Evolutionary conservation across 2,888 invertebrate genomes (phyloP), one percentile per base, ranked within the genome.

Genomic region (Myopa testacea): DNA sequence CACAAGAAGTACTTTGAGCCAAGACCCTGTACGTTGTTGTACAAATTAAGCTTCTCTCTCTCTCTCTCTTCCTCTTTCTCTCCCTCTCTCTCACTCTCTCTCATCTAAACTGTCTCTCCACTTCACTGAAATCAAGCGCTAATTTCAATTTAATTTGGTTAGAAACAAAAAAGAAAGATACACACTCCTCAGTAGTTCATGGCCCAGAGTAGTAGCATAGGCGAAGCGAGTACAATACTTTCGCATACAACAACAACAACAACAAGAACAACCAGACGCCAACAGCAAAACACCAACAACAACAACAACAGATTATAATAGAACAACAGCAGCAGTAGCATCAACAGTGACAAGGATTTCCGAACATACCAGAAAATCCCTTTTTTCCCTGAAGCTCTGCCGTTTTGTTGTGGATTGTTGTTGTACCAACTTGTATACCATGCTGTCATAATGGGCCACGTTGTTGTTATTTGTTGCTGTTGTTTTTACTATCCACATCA

Each of bases 71-170:
- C 3, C 6, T 45, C 45, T 40, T 40, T 10, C 45, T 45, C 45
- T 45, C 45, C 0, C 10, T 45, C 45, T 45, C 10, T 45, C 3
- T 45, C 45, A 10, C 45, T 45, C 10, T 45, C 45, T 45, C 45
- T 45, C 10, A 6, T 8, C 10, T 72, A 55, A 71, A 81, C 80
- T 80, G 81, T 26, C 1, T 26, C 45, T 45, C 10, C 45, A 45
- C 10, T 72, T 55, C 75, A 81, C 80, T 80, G 81, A 83, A 83
- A 83, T 83, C 81, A 83, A 83, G 80, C 79, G 81, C 81, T 82
- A 83, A 82, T 81, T 83, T 83, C 82, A 82, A 82, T 82, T 82
- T 81, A 82, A 83, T 83, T 81, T 82, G 77, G 50, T 58, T 69
- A 38, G 76, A 71, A 37, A 76, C 76, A 75, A 78, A 75, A 65